Evolutionary conservation across 2,888 invertebrate species (phyloP), one percentile per base, ranked within the genome.

Genomic region (Slavum lentiscoides): DNA sequence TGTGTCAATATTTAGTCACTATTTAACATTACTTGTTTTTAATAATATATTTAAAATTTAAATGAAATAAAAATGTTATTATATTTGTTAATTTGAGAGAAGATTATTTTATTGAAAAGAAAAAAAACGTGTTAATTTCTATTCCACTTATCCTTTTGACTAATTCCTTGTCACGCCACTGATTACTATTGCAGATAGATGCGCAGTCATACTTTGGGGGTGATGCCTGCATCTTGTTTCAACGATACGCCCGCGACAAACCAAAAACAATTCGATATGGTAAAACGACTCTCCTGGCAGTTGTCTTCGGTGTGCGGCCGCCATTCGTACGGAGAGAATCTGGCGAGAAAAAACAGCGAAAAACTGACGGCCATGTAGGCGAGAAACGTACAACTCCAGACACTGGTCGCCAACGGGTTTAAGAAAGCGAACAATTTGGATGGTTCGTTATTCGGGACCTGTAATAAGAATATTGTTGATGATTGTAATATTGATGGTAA

Each of bases 281-380:
- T 96, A 89, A 99, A 99, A 88, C 98, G 97, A 87, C 98, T 98
- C 86, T 96, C 95, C 1, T 19, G 58, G 87, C 96, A 95, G 68
- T 92, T 92, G 85, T 94, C 92, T 84, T 92, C 92, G 23, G 92
- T 91, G 85, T 94, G 94, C 1, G 93, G 92, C 85, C 94, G 91
- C 95, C 96, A 96, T 87, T 98, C 98, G 87, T 97, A 97, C 1
- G 98, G 98, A 53, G 95, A 96, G 88, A 98, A 98, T 83, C 97
- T 89, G 11, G 98, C 98, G 91, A 98, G 94, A 77, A 98, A 94
- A 87, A 97, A 98, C 84, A 98, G 89, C 0, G 96, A 95, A 87
- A 95, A 94, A 39, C 95, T 94, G 83, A 98, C 97, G 84, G 97
- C 90, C 84, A 97, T 90, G 87, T 98, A 98, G 21, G 97, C 97